These are phyloP conservation scores for Barypeithes pellucidus DNA, from an alignment of 2,888 invertebrate genomes.

Conservation along the genomic window DNA sequence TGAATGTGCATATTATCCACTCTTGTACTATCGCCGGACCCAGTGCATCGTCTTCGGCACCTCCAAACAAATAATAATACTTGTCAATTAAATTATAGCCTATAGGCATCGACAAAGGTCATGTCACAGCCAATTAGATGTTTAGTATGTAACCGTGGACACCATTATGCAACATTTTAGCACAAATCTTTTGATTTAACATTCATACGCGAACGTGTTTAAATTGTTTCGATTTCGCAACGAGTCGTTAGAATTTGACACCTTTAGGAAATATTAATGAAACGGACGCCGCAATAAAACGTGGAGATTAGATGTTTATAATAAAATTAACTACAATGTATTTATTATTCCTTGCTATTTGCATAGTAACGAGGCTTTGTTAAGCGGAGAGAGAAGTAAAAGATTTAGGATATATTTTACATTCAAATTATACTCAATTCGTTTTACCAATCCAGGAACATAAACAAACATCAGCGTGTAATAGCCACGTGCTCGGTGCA, in stretches of 20 bases:
- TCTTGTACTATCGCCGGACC: no score
- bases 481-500: no score
- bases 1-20: no score
- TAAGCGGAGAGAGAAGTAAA: neutral
- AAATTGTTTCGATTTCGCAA: conserved; percentile 13
- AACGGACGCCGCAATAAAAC: neutral
- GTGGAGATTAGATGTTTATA: neutral
- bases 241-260: conserved; percentile 13
- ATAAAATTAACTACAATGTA: neutral
- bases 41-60: no score
- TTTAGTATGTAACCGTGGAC: conserved; percentile 10
- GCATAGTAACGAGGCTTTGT: neutral
- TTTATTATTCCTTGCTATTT: neutral
- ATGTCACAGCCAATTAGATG: conserved; percentile 17
- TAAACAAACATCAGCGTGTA: no score
- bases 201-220: conserved; percentile 20
- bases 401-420: no score
- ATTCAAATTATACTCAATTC: no score
- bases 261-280: conserved; percentile 17
- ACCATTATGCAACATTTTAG: conserved; percentile 11
- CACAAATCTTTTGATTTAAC: conserved; percentile 22
- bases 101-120: conserved; percentile 6
- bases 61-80: neutral
- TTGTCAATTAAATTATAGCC: neutral
- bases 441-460: no score